A percentile compares a stretch with the other conserved stretches of the same genome.
These are phyloP conservation scores for Hecatera dysodea DNA, from an alignment of 2,888 invertebrate genomes.

Conservation along the genomic window DNA sequence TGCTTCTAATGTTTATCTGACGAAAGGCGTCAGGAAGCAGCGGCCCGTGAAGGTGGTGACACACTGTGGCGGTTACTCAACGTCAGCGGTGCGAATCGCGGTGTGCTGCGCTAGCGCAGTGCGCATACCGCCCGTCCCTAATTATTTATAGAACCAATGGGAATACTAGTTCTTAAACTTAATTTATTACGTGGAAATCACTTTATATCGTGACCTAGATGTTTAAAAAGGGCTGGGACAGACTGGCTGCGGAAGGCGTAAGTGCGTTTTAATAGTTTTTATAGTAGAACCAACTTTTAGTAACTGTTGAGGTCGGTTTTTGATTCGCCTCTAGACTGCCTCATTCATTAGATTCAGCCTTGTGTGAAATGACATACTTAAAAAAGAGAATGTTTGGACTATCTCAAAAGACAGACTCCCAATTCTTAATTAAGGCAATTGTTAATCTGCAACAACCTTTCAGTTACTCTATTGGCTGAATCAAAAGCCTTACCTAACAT, in stretches of 20 bases:
- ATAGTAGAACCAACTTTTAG: no score
- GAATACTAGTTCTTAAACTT: constrained; percentile 49
- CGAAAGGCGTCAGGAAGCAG: constrained; percentile 67
- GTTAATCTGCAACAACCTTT: neutral
- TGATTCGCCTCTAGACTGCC: neutral
- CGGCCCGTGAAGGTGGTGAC: constrained; percentile 81
- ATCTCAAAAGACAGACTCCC: neutral
- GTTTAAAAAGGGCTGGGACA: neutral
- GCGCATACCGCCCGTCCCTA: constrained; percentile 57
- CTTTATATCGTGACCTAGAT: neutral
- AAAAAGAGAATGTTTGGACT: neutral
- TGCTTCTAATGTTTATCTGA: constrained; percentile 65
- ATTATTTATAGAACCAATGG: constrained; percentile 65
- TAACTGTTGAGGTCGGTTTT: neutral
- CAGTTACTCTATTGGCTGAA: constrained; percentile 20
- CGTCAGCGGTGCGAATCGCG: constrained; percentile 64
- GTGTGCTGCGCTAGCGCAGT: constrained; percentile 53
- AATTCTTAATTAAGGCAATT: neutral
- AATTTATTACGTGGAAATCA: constrained; percentile 32
- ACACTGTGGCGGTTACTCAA: constrained; percentile 77
- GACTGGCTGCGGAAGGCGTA: neutral
- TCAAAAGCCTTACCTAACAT: constrained; percentile 26
- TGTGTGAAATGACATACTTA: neutral
- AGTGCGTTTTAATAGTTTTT: no score
- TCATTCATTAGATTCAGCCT: neutral